Evolutionary conservation across 1,140 invertebrate species (phyloP), one percentile per base, ranked within the genome.

Genomic region (Heliconius nattereri): DNA sequence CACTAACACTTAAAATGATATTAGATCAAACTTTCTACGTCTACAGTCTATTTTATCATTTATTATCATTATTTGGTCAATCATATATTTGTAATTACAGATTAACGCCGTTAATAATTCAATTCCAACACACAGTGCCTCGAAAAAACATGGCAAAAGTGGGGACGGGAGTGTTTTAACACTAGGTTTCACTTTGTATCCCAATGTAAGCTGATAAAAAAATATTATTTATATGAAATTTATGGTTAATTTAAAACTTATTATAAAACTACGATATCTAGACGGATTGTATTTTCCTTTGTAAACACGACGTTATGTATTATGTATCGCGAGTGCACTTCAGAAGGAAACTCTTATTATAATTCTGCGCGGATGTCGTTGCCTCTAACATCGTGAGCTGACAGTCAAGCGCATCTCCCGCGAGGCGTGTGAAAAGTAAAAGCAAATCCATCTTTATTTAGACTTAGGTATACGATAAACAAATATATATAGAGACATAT

Each of bases 311-410:
- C 86, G 60, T 8, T 66, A 86, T 93, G 91, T 93, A 91, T 89
- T 92, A 93, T 93, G 92, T 90, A 93, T 93, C 81, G 87, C 89
- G 77, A 88, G 86, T 88, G 84, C 83, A 86, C 78, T 87, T 81
- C 86, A 89, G 90, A 87, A 92, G 92, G 91, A 94, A 92, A 94
- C 85, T 88, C 91, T 86, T 87, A 93, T 94, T 91, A 88, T 85
- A 89, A 94, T 94, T 93, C 93, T 91, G 90, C 89, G 86, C 85
- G 83, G 73, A 85, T 86, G 86, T 73, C 88, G 91, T 89, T 91
- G 91, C 90, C 89, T 90, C 89, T 86, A 90, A 87, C 91, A 87
- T 88, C 90, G 91, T 92, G 92, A 82, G 84, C 81, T 83, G 92
- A 86, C 88, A 88, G 86, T 79, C 83, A 90, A 91, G 86, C 85